These are phyloP conservation scores for Drosophila subsilvestris DNA, from an alignment of 2,888 invertebrate genomes.

Conservation along the genomic window DNA sequence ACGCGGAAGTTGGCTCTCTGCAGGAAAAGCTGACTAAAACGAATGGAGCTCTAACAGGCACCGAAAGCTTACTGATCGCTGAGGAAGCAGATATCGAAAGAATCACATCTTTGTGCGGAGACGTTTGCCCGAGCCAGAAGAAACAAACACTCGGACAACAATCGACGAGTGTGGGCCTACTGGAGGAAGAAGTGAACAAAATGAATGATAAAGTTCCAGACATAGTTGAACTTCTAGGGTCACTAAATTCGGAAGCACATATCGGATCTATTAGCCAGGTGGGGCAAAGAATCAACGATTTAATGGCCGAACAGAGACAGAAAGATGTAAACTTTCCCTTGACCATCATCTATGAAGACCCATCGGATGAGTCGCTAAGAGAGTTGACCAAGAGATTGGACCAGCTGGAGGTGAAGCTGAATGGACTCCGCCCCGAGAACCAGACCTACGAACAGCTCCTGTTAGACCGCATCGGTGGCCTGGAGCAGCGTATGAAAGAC, in stretches of 20 bases:
- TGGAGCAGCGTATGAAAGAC: not conserved
- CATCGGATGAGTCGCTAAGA: not conserved
- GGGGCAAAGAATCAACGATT: not conserved
- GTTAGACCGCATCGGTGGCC: not conserved
- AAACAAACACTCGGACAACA: not conserved
- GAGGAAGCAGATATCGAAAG: not conserved
- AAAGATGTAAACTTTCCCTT: not conserved
- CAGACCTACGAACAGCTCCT: not conserved
- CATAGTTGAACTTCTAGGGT: not conserved
- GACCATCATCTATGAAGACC: not conserved
- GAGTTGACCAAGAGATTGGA: not conserved
- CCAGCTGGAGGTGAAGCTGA: not conserved
- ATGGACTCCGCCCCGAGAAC: not conserved
- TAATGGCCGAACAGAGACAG: not conserved
- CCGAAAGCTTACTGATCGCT: not conserved
- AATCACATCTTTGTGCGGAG: not conserved
- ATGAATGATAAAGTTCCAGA: not conserved
- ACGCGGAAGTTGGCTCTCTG: not conserved
- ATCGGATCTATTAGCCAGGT: not conserved
- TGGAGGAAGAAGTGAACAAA: not conserved
- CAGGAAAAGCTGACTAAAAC: not conserved
- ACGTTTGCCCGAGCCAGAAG: not conserved
- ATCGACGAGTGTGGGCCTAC: not conserved
- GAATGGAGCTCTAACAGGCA: not conserved
- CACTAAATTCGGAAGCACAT: not conserved